Percentiles rank a stretch among this genome's conserved stretches.
These are phyloP conservation scores for Irena cyanogastra DNA, from an alignment of 2,113 vertebrate species.

Conservation along the genomic window DNA sequence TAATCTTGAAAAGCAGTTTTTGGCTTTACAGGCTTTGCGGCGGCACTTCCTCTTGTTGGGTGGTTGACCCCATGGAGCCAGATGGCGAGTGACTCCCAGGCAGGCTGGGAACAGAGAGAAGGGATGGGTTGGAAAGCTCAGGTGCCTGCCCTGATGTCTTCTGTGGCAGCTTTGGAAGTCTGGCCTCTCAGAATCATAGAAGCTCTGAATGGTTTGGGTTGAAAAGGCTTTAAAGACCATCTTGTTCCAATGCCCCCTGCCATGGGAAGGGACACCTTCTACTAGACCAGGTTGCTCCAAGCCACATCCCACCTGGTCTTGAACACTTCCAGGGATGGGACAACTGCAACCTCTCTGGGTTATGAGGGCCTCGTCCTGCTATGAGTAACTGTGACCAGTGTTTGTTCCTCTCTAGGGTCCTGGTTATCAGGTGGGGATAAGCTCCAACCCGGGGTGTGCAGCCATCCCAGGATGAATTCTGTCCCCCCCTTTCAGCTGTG, in stretches of 20 bases:
- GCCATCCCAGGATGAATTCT: not conserved
- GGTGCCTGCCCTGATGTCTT: not conserved
- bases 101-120: not conserved
- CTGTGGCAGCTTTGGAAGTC: not conserved
- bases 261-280: not conserved
- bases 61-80: not conserved
- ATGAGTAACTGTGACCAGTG: not conserved
- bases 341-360: not conserved
- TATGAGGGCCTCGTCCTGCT: not conserved
- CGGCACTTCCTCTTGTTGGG: not conserved
- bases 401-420: not conserved
- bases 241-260: not conserved
- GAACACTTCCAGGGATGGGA: not conserved
- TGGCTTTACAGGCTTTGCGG: not conserved
- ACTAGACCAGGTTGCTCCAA: not conserved
- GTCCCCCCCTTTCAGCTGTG: not conserved
- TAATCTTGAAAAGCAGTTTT: constrained; percentile 44
- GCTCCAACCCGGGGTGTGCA: no score
- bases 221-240: not conserved
- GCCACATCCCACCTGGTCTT: not conserved
- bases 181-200: not conserved
- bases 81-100: not conserved
- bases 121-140: not conserved
- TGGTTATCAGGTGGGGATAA: not conserved
- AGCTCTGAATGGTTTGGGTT: not conserved